A percentile compares a stretch with the other conserved stretches of the same genome.
phyloP scores from a whole-genome alignment of 2,888 invertebrate genomes.

The Diaphora mendica region DNA sequence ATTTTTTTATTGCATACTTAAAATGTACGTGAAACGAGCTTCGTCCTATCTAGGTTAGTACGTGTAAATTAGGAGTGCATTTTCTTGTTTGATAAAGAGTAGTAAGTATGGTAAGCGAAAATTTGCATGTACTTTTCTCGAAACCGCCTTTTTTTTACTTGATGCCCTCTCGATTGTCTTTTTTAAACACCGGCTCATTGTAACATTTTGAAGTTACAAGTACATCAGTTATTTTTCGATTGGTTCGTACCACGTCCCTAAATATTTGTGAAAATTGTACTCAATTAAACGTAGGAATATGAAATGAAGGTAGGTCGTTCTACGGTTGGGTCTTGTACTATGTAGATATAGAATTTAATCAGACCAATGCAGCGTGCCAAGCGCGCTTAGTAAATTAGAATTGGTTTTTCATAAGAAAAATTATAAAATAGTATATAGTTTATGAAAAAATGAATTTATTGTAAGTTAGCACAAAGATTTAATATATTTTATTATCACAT shows the following conservation, averaged over 20 bases:
- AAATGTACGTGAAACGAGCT: too few species aligned
- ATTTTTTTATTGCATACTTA: too few species aligned
- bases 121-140: too few species aligned
- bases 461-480: constrained; percentile 87
- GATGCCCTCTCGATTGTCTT: too few species aligned
- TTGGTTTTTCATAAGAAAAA: constrained; percentile 76
- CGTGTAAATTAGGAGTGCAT: too few species aligned
- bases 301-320: background rate
- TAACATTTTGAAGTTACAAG: background rate
- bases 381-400: constrained; percentile 78
- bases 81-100: too few species aligned
- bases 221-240: background rate
- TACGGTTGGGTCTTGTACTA: background rate
- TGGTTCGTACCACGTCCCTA: background rate
- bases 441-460: constrained; percentile 84
- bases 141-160: too few species aligned
- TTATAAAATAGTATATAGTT: constrained; percentile 78
- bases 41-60: too few species aligned
- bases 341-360: constrained; percentile 68
- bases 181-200: background rate
- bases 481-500: constrained; percentile 86
- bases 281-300: background rate
- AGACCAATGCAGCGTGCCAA: constrained; percentile 83
- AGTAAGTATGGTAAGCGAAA: too few species aligned
- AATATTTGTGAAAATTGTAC: background rate